Percentiles rank a stretch among this genome's conserved stretches.
Evolutionary conservation across 2,797 vertebrate genomes (phyloP).

Genomic region (Ctenopoma kingsleyae): DNA sequence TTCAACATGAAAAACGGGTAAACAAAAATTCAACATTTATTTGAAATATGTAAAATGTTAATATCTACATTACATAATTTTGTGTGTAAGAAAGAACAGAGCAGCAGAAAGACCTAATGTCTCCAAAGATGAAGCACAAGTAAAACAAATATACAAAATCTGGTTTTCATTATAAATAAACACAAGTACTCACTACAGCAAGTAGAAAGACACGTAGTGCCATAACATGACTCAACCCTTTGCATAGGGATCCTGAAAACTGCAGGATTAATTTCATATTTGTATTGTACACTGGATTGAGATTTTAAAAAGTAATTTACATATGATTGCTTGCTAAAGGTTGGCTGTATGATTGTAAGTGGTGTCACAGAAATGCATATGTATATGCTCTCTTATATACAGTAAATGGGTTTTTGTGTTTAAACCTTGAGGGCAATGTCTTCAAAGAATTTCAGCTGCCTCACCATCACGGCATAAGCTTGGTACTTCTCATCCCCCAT

Average conservation of each 20-base stretch:
- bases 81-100: conserved; percentile 38
- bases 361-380: not conserved
- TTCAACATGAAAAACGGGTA: not conserved
- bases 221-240: conserved; percentile 34
- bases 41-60: conserved; percentile 51
- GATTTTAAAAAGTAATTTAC: conserved; percentile 15
- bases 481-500: conserved; percentile 92
- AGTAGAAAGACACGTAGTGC: conserved; percentile 3
- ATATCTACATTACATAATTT: conserved; percentile 63
- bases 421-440: conserved; percentile 85
- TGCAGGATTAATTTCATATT: conserved; percentile 9
- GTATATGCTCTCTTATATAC: not conserved
- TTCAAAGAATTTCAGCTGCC: conserved; percentile 96
- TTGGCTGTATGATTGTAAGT: not conserved
- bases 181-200: conserved; percentile 21
- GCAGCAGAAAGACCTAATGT: conserved; percentile 30
- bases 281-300: conserved; percentile 6
- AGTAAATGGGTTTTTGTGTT: not conserved
- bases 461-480: conserved; percentile 91
- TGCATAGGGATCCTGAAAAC: conserved; percentile 66
- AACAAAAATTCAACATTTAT: conserved; percentile 43
- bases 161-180: conserved; percentile 44
- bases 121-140: conserved; percentile 28
- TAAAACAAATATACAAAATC: conserved; percentile 26
- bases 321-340: conserved; percentile 4